phyloP scores from a whole-genome alignment of 2,113 vertebrate genomes.

The Seriola aureovittata region DNA sequence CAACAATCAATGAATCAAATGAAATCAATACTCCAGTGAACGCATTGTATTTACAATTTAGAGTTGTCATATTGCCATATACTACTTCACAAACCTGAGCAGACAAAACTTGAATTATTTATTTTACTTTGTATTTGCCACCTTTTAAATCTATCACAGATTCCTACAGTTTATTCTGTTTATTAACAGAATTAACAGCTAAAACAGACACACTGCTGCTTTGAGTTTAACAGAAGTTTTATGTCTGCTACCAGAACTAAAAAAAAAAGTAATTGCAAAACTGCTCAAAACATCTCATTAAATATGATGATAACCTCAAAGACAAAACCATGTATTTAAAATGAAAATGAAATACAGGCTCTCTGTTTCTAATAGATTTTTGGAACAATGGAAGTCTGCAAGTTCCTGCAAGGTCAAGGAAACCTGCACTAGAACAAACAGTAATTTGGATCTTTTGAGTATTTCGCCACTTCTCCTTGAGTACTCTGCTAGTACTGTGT shows the following conservation, averaged over 20 bases:
- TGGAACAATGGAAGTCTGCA: not conserved
- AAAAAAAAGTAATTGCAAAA: not conserved
- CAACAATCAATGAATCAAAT: constrained; percentile 15
- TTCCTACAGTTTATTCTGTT: not conserved
- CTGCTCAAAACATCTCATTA: not conserved
- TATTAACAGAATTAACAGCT: not conserved
- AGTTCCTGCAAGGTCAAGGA: not conserved
- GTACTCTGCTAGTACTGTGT: constrained; percentile 30
- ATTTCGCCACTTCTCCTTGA: constrained; percentile 11
- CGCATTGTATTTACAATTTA: not conserved
- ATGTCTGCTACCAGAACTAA: not conserved
- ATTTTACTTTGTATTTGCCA: not conserved
- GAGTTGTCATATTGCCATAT: not conserved
- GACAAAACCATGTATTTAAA: not conserved
- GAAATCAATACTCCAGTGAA: not conserved
- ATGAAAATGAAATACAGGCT: not conserved
- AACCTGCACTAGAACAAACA: not conserved
- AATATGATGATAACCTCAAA: not conserved
- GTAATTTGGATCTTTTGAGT: constrained; percentile 2
- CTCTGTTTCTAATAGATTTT: not conserved
- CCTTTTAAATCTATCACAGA: not conserved
- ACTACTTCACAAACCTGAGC: not conserved
- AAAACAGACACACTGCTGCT: not conserved
- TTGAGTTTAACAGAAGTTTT: not conserved
- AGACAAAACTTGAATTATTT: not conserved